phyloP scores from a whole-genome alignment of 1,140 invertebrate species.

The Apis dorsata region DNA sequence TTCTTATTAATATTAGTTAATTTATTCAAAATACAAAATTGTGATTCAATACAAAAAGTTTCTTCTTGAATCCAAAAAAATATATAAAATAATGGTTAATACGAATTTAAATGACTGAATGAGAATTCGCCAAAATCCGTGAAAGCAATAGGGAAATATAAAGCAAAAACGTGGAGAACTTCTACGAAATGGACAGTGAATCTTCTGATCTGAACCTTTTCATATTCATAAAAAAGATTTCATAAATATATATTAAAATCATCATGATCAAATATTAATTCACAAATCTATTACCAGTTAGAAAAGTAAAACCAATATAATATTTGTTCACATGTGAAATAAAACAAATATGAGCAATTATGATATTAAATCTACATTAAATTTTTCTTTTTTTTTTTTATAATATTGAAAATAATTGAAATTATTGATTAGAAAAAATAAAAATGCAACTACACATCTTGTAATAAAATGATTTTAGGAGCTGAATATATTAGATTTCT shows the following conservation, averaged over 20 bases:
- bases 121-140: not conserved
- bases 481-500: too few species aligned
- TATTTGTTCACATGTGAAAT: not conserved
- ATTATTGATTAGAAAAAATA: too few species aligned
- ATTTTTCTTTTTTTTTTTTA: not conserved
- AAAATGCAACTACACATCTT: too few species aligned
- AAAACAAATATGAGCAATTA: constrained; percentile 12
- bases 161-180: not conserved
- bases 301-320: not conserved
- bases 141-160: not conserved
- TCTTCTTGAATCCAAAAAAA: not conserved
- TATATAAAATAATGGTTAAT: not conserved
- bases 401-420: not conserved
- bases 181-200: not conserved
- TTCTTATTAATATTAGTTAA: not conserved
- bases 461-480: too few species aligned
- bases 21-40: not conserved
- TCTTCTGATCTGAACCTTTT: constrained; percentile 23
- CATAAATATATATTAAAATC: constrained; percentile 9
- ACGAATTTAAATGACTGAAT: not conserved
- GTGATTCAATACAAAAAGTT: too few species aligned
- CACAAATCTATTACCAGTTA: not conserved
- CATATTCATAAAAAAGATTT: not conserved
- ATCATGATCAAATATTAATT: not conserved
- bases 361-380: not conserved